Evolutionary conservation across 2,888 invertebrate genomes (phyloP).

Genomic region (Heterodera filipjevi): DNA sequence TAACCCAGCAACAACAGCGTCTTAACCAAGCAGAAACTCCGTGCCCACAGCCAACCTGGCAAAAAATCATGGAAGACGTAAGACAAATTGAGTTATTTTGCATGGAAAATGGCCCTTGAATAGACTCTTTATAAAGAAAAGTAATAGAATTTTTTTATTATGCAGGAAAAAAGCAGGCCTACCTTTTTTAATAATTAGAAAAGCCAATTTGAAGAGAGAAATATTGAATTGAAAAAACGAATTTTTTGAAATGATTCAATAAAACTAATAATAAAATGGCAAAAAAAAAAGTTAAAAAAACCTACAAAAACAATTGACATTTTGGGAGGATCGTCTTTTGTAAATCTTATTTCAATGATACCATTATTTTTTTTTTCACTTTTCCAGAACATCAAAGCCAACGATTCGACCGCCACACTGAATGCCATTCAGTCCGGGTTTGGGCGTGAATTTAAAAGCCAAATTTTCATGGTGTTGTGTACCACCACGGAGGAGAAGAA

Average conservation of each 20-base stretch:
- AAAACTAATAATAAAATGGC: no score
- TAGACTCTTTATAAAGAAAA: no score
- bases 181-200: no score
- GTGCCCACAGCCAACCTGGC: background rate
- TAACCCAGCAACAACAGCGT: background rate
- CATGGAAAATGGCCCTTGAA: no score
- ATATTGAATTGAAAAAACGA: no score
- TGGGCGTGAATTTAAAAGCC: background rate
- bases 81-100: background rate
- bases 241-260: no score
- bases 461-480: constrained; percentile 6
- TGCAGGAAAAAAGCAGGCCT: no score
- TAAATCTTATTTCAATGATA: background rate
- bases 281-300: no score
- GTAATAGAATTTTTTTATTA: no score
- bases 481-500: constrained; percentile 1
- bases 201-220: no score
- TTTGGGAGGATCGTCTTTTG: no score
- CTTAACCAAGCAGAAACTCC: background rate
- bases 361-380: background rate
- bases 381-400: background rate
- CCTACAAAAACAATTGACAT: no score
- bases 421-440: constrained; percentile 6
- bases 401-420: constrained; percentile 5
- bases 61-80: constrained; percentile 8